These are phyloP conservation scores for Pangasianodon gigas DNA, from an alignment of 2,113 vertebrate genomes.

Conservation along the genomic window DNA sequence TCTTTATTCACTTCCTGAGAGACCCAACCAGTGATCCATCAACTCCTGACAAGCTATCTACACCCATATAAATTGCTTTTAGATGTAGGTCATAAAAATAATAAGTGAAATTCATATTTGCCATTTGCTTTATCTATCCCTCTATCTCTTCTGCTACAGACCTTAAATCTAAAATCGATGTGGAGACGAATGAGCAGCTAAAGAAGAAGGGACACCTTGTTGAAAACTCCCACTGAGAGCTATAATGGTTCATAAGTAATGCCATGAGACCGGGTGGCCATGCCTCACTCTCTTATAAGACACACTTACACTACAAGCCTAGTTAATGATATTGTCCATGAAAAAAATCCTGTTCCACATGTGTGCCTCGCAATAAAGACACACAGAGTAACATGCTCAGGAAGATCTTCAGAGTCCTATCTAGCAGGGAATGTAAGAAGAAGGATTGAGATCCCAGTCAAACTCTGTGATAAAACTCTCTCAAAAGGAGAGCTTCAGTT, in stretches of 20 bases:
- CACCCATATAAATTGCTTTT: slow-evolving; percentile 54
- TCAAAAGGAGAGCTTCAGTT: slow-evolving; percentile 38
- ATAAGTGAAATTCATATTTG: slow-evolving; percentile 59
- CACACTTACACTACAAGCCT: slow-evolving; percentile 59
- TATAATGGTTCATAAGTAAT: slow-evolving; percentile 63
- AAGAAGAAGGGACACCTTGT: slow-evolving; percentile 54
- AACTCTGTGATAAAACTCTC: background rate
- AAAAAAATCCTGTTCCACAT: slow-evolving; percentile 56
- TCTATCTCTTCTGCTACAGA: slow-evolving; percentile 36
- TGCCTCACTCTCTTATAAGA: slow-evolving; percentile 64
- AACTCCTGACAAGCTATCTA: slow-evolving; percentile 45
- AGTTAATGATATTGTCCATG: slow-evolving; percentile 66
- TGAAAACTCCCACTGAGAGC: slow-evolving; percentile 55
- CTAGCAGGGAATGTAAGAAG: background rate
- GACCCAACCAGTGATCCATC: slow-evolving; percentile 55
- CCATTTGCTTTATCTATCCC: slow-evolving; percentile 49
- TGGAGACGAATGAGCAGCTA: slow-evolving; percentile 59
- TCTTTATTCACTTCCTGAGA: slow-evolving; percentile 26
- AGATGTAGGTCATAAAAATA: slow-evolving; percentile 59
- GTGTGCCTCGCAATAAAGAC: slow-evolving; percentile 35
- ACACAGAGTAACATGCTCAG: background rate
- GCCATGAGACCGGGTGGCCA: slow-evolving; percentile 56
- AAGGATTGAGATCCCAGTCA: background rate
- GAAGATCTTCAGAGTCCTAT: background rate
- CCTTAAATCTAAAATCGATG: slow-evolving; percentile 62